Evolutionary conservation across 2,888 invertebrate genomes (phyloP).

Genomic region (Acrobasis consociella): DNA sequence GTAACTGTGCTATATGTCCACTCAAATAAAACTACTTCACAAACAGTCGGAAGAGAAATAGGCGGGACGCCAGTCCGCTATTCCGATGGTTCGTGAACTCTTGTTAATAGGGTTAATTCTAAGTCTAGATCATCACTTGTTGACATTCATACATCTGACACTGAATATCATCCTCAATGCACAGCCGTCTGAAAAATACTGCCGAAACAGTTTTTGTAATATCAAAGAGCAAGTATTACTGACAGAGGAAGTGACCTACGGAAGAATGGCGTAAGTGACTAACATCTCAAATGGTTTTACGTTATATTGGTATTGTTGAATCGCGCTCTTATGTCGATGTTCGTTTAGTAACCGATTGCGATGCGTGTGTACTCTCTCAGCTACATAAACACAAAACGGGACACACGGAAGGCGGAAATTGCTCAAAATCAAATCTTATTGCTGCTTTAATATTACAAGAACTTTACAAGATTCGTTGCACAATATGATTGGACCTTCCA

Average conservation of each 20-base stretch:
- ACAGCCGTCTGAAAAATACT: constrained; percentile 79
- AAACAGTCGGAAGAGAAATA: constrained; percentile 60
- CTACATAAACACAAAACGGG: constrained; percentile 72
- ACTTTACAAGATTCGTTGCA: constrained; percentile 83
- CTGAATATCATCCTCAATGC: constrained; percentile 74
- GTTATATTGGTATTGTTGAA: constrained; percentile 29
- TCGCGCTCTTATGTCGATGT: constrained; percentile 20
- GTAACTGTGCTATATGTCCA: constrained; percentile 54
- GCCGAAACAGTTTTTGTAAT: constrained; percentile 79
- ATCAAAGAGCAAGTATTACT: constrained; percentile 71
- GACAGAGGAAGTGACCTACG: constrained; percentile 10
- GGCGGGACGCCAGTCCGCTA: constrained; percentile 10
- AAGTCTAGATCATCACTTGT: constrained; percentile 74
- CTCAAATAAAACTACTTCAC: constrained; percentile 64
- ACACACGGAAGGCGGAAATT: constrained; percentile 76
- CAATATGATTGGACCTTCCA: constrained; percentile 81
- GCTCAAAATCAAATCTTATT: constrained; percentile 74
- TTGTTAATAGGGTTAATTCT: constrained; percentile 79
- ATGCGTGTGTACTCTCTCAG: constrained; percentile 78
- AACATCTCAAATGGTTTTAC: constrained; percentile 33
- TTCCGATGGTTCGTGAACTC: constrained; percentile 70
- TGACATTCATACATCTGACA: constrained; percentile 80
- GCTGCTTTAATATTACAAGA: constrained; percentile 83
- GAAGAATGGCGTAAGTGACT: constrained; percentile 8
- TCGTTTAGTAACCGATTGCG: constrained; percentile 28